Percentiles rank a stretch among this genome's conserved stretches.
Conservation (phyloP, 2,113 vertebrate genomes). For the Atlantisia rogersi region DNA sequence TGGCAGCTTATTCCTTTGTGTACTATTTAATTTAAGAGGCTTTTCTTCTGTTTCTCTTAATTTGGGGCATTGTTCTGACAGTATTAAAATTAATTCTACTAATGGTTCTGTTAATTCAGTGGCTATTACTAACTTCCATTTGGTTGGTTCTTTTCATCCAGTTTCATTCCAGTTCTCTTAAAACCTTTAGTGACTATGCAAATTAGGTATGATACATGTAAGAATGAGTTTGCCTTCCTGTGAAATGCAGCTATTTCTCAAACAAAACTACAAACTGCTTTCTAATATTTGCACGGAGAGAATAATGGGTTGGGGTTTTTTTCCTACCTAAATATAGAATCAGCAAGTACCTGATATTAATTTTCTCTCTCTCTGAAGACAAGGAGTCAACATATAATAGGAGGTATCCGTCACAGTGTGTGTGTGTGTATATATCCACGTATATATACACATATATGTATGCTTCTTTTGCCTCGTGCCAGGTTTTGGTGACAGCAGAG, state of each 20-base stretch:
- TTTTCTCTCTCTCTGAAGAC: neutral
- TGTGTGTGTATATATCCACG: neutral
- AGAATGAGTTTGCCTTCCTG: neutral
- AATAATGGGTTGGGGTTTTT: neutral
- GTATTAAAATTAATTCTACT: neutral
- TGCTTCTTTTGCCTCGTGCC: neutral
- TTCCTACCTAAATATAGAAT: neutral
- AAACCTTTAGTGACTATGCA: neutral
- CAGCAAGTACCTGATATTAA: neutral
- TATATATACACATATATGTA: neutral
- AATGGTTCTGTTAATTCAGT: neutral
- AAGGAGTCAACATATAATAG: neutral
- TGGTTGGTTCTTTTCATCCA: neutral
- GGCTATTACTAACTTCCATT: neutral
- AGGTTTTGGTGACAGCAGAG: neutral
- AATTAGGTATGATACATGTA: neutral
- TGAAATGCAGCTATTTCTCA: slow-evolving; percentile 22
- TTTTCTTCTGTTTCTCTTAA: slow-evolving; percentile 38
- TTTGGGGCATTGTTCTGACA: neutral
- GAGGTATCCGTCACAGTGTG: neutral
- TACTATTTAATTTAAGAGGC: slow-evolving; percentile 20
- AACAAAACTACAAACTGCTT: neutral
- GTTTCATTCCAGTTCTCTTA: neutral
- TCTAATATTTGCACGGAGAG: neutral
- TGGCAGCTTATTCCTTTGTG: slow-evolving; percentile 9